Evolutionary conservation across 2,113 vertebrate species (phyloP), one percentile per base, ranked within the genome.

Genomic region (Macheiramphus alcinus): DNA sequence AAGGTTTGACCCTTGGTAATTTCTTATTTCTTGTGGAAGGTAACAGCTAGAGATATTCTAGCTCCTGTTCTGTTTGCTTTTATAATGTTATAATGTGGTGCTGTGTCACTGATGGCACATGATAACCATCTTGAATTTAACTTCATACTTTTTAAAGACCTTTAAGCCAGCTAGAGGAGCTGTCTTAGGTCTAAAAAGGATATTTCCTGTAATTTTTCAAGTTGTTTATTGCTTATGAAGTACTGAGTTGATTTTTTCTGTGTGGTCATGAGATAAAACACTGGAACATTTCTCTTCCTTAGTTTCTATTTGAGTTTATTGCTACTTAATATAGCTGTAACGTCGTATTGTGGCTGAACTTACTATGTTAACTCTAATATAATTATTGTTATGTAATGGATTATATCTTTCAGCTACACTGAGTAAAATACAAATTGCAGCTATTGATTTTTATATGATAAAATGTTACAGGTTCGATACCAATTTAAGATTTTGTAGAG

Each of bases 281-380:
- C 12, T 31, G 27, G 11, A 56, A 50, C 15, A 16, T 71, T 95
- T 80, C 15, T 76, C 67, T 73, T 87, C 63, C 61, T 55, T 52
- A 43, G 47, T 89, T 93, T 81, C 63, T 87, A 1, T 94, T 43
- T n/a, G 58, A 90, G 47, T 87, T 91, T 75, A 72, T 68, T 85
- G 66, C 36, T 42, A 7, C 40, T 67, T 80, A n/a, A 29, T 74
- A 65, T 86, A 40, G 17, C 42, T 74, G n/a, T 42, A 80, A 71
- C 0, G 0, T 58, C 0, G 2, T 34, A 29, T 16, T 43, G 43
- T 68, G 32, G 16, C 32, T 71, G 61, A 79, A 43, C 0, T 74
- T 78, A 19, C 0, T 50, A 16, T 0, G 4, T 75, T 75, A 59
- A 47, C 50, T 90, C 40, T 59, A 65, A 47, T n/a, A 32, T 17